These are phyloP conservation scores for Tuberolachnus salignus DNA, from an alignment of 2,888 invertebrate genomes.

Conservation along the genomic window DNA sequence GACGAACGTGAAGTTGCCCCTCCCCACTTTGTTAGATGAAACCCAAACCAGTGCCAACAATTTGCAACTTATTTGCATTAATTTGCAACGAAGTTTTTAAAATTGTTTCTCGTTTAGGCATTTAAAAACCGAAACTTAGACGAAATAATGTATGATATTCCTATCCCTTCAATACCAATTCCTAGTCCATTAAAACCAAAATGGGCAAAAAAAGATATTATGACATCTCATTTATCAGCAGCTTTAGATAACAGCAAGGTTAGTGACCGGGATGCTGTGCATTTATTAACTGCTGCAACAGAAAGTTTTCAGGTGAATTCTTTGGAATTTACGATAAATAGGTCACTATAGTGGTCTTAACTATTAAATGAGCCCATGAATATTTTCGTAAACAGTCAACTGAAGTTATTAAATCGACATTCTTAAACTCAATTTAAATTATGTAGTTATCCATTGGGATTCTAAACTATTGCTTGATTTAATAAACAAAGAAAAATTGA, in stretches of 20 bases:
- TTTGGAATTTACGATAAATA: constrained; percentile 22
- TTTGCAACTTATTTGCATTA: too few species aligned
- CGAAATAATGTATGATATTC: neutral
- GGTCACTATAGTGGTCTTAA: too few species aligned
- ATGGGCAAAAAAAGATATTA: constrained; percentile 3
- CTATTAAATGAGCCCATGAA: constrained; percentile 30
- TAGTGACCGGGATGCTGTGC: constrained; percentile 23
- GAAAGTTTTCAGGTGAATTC: constrained; percentile 34
- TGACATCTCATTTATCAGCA: constrained; percentile 27
- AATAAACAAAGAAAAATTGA: too few species aligned
- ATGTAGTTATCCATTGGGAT: constrained; percentile 28
- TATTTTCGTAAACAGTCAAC: constrained; percentile 16
- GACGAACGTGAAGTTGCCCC: too few species aligned
- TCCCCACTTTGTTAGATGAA: too few species aligned
- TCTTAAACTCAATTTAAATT: constrained; percentile 14
- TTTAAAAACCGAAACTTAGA: too few species aligned
- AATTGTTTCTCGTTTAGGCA: too few species aligned
- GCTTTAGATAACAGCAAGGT: too few species aligned
- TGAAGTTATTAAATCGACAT: constrained; percentile 16
- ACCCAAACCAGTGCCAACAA: too few species aligned
- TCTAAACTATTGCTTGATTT: neutral
- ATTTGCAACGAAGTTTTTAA: too few species aligned
- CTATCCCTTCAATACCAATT: neutral
- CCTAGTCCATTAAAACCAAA: neutral
- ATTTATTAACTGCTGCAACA: constrained; percentile 24